These are phyloP conservation scores for Sebastes trivittatus DNA, from an alignment of 2,797 vertebrate genomes.

Conservation along the genomic window DNA sequence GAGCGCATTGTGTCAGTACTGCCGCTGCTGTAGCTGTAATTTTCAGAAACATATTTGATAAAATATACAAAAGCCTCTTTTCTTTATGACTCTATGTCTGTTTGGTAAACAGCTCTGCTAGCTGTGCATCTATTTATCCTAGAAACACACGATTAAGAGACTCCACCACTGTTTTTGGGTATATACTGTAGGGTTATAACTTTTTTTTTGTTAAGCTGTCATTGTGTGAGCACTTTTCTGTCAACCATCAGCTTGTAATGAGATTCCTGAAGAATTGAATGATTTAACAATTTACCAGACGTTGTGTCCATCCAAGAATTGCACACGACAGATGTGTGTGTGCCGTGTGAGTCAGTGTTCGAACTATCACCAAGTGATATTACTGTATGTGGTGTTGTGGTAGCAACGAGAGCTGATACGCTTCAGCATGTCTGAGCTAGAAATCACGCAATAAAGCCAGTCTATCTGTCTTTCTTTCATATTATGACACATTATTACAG, in stretches of 20 bases:
- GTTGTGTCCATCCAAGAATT: conserved; percentile 14
- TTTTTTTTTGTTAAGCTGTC: neutral
- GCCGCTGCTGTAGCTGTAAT: neutral
- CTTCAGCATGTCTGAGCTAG: neutral
- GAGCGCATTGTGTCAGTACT: conserved; percentile 5
- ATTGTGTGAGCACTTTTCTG: neutral
- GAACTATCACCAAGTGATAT: conserved; percentile 12
- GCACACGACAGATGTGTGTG: conserved; percentile 26
- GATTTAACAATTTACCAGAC: conserved; percentile 20
- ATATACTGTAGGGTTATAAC: neutral
- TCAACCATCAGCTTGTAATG: neutral
- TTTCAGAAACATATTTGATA: neutral
- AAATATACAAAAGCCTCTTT: neutral
- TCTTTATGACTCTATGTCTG: neutral
- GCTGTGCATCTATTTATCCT: neutral
- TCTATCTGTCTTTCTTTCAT: neutral
- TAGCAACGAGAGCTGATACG: neutral
- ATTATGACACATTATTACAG: neutral
- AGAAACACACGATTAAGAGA: neutral
- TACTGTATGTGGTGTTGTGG: conserved; percentile 8
- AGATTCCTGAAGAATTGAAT: neutral
- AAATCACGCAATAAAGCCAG: neutral
- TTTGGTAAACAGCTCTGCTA: conserved; percentile 8
- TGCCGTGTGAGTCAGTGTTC: conserved; percentile 10
- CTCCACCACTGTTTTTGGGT: neutral